These are phyloP conservation scores for Perizoma flavofasciatum DNA, from an alignment of 2,888 invertebrate genomes.

Conservation along the genomic window DNA sequence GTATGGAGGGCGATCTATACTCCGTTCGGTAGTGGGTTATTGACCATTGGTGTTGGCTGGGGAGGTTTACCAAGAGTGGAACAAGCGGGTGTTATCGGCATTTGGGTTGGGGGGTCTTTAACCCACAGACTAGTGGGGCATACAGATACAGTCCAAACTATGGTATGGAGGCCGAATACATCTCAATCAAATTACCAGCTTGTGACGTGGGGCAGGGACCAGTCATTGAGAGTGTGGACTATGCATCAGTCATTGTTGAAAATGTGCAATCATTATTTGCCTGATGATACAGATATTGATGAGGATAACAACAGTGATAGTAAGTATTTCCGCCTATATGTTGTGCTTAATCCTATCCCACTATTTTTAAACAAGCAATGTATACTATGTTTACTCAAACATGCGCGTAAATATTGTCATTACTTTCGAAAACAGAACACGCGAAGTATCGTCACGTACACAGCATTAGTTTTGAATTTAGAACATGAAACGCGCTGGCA, in stretches of 20 bases:
- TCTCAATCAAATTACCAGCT: slow-evolving; percentile 90
- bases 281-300: slow-evolving; percentile 85
- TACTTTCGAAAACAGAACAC: too few relatives aligned
- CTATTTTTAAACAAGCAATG: too few relatives aligned
- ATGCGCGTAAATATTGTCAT: too few relatives aligned
- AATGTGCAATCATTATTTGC: slow-evolving; percentile 86
- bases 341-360: neutral
- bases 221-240: slow-evolving; percentile 95
- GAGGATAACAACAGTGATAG: slow-evolving; percentile 80
- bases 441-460: too few relatives aligned
- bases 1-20: slow-evolving; percentile 97
- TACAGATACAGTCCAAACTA: slow-evolving; percentile 96
- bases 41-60: slow-evolving; percentile 97
- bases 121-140: slow-evolving; percentile 97
- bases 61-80: slow-evolving; percentile 91
- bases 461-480: too few relatives aligned
- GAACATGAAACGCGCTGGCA: too few relatives aligned
- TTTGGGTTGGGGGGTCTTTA: slow-evolving; percentile 85
- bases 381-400: too few relatives aligned
- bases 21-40: slow-evolving; percentile 95
- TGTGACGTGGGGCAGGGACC: slow-evolving; percentile 98
- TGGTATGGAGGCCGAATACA: slow-evolving; percentile 94
- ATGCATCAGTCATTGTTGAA: slow-evolving; percentile 94
- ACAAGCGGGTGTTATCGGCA: slow-evolving; percentile 85
- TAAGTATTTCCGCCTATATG: slow-evolving; percentile 46